Evolutionary conservation across 1,140 invertebrate species (phyloP).

Genomic region (Drosophila setifemur): DNA sequence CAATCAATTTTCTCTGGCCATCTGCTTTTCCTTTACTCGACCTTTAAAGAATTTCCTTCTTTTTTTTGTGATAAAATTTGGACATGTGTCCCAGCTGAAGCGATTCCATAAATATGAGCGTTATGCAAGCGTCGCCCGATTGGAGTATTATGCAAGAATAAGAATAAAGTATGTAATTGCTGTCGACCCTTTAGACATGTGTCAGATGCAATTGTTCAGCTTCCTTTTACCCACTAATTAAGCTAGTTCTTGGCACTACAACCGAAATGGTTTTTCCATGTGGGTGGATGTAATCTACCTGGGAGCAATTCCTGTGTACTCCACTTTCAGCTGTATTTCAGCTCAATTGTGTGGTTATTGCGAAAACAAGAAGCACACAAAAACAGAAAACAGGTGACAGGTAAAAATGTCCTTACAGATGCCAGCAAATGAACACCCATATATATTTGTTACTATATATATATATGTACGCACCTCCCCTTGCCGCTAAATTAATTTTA

Average conservation of each 20-base stretch:
- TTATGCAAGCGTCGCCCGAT: neutral
- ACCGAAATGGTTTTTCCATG: neutral
- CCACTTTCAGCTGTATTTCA: slow-evolving; percentile 24
- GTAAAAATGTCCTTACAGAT: slow-evolving; percentile 47
- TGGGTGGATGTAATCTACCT: neutral
- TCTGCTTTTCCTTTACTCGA: neutral
- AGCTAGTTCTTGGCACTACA: slow-evolving; percentile 53
- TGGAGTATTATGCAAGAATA: slow-evolving; percentile 10
- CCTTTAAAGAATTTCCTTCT: neutral
- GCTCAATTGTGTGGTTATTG: slow-evolving; percentile 49
- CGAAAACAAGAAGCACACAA: slow-evolving; percentile 16
- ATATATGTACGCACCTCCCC: neutral
- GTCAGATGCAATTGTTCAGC: slow-evolving; percentile 23
- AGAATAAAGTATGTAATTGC: slow-evolving; percentile 24
- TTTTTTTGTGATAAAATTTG: slow-evolving; percentile 7
- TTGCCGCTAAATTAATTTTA: slow-evolving; percentile 59
- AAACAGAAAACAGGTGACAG: slow-evolving; percentile 49
- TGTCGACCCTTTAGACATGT: slow-evolving; percentile 1
- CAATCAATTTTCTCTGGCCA: neutral
- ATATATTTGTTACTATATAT: neutral
- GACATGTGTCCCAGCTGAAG: slow-evolving; percentile 9
- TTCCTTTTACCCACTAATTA: slow-evolving; percentile 41
- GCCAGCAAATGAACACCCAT: slow-evolving; percentile 8
- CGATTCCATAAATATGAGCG: slow-evolving; percentile 1
- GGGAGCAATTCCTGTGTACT: neutral